Evolutionary conservation across 2,113 vertebrate species (phyloP).

Genomic region (Delphinapterus leucas): DNA sequence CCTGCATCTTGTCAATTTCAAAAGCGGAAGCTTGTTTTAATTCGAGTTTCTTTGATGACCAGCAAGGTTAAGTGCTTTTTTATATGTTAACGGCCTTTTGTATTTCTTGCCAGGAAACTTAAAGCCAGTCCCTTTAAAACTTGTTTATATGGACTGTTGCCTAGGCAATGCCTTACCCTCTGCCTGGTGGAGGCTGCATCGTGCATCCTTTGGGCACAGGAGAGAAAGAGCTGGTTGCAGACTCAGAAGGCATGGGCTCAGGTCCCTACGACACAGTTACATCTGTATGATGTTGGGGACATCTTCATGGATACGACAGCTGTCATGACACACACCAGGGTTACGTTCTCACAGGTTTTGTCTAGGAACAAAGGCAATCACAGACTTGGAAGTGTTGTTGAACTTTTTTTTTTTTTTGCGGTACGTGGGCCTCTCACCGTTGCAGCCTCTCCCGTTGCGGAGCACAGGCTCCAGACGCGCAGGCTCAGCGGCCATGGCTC

Average conservation of each 20-base stretch:
- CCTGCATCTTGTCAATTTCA: not conserved
- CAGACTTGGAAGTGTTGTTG: not conserved
- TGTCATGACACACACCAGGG: accelerated
- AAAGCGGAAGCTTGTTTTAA: not conserved
- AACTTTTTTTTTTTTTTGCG: no score
- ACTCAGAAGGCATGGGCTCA: not conserved
- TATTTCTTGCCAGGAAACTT: not conserved
- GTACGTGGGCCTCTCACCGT: no score
- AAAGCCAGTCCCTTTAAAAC: not conserved
- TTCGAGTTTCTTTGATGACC: not conserved
- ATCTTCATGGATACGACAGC: not conserved
- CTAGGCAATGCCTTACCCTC: not conserved
- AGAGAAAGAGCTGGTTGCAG: not conserved
- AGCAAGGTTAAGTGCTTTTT: not conserved
- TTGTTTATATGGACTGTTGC: not conserved
- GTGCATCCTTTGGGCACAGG: accelerated
- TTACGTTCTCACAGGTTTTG: not conserved
- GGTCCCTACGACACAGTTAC: not conserved
- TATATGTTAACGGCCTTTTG: not conserved
- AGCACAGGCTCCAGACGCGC: no score
- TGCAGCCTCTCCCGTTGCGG: no score
- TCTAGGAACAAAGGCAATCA: not conserved
- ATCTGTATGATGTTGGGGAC: accelerated
- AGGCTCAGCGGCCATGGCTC: no score
- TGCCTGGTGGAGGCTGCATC: accelerated